Base-by-base conservation (phyloP, 2,113 vertebrate genomes). In the Pitta sordida region DNA sequence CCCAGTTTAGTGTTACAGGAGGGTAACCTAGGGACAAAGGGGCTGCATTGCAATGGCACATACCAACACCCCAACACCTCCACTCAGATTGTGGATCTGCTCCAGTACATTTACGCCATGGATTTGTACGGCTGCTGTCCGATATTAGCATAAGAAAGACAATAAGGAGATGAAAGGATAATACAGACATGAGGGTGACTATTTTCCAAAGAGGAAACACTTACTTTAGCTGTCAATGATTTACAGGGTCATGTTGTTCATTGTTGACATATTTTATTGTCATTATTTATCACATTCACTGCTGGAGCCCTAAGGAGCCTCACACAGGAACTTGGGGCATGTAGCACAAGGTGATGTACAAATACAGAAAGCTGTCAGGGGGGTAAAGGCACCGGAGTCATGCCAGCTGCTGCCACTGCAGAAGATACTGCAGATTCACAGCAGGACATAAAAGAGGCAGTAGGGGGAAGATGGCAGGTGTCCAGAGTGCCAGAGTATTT, bases 391-490 rank as follows among this genome's bases (percentile, higher is more conserved):
- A 86, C 81, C 36, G 0, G 74, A 86, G 86, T 91, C 88, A 86
- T 94, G 92, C 86, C 94, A 95, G 89, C 83, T 95, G 92, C 93
- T 91, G 81, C 91, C 91, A 89, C 75, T 73, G 94, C 91, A 95
- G 86, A 96, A 96, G 95, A 96, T 88, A 60, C 70, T 83, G 82
- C 85, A 83, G 60, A 94, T 93, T 95, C 95, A 90, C 92, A 96
- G 93, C 93, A 91, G 85, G 95, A 94, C n/a, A 53, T 95, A 93
- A 96, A 94, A 93, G 73, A 95, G 83, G 83, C 93, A 88, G 88
- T 80, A 93, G 85, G 85, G 75, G 93, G 85, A 95, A 96, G 92
- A 95, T 96, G 95, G 96, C 96, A 96, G 83, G 90, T 93, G 90
- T 96, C 95, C 96, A 96, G 96, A 88, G 90, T 55, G 63, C 71